Conservation (phyloP, 2,888 invertebrate genomes). For the Erebia epiphron region DNA sequence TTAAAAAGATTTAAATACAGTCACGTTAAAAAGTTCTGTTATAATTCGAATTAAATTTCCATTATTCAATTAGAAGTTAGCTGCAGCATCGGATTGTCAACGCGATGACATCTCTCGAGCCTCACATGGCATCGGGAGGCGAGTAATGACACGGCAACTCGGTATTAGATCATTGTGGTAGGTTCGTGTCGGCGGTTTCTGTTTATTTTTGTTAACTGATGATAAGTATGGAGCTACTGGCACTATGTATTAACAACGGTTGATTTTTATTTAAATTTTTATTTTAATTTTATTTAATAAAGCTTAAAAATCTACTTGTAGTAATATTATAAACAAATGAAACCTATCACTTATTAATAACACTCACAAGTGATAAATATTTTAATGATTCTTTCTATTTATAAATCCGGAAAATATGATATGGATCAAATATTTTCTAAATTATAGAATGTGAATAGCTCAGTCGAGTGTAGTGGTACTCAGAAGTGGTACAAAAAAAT, state of each 20-base stretch:
- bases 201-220: slow-evolving; percentile 28
- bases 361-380: too few relatives aligned
- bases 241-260: not conserved
- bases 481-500: too few relatives aligned
- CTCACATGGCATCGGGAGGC: slow-evolving; percentile 40
- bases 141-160: slow-evolving; percentile 69
- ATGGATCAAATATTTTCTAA: too few relatives aligned
- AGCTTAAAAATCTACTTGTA: not conserved
- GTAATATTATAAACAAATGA: too few relatives aligned
- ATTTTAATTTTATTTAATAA: not conserved
- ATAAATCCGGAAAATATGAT: too few relatives aligned
- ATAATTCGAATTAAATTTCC: slow-evolving; percentile 21
- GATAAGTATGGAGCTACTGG: not conserved
- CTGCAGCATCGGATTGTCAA: slow-evolving; percentile 28
- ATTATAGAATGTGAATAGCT: too few relatives aligned
- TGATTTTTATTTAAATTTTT: not conserved
- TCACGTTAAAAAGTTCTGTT: not conserved
- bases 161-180: slow-evolving; percentile 33
- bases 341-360: too few relatives aligned
- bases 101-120: slow-evolving; percentile 40
- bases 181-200: slow-evolving; percentile 27
- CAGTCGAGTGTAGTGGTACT: too few relatives aligned
- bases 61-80: slow-evolving; percentile 28
- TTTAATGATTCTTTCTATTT: too few relatives aligned
- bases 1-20: not conserved